Percentiles rank a stretch among this genome's conserved stretches.
Evolutionary conservation across 2,113 vertebrate species (phyloP).

Genomic region (Chaetodon auriga): DNA sequence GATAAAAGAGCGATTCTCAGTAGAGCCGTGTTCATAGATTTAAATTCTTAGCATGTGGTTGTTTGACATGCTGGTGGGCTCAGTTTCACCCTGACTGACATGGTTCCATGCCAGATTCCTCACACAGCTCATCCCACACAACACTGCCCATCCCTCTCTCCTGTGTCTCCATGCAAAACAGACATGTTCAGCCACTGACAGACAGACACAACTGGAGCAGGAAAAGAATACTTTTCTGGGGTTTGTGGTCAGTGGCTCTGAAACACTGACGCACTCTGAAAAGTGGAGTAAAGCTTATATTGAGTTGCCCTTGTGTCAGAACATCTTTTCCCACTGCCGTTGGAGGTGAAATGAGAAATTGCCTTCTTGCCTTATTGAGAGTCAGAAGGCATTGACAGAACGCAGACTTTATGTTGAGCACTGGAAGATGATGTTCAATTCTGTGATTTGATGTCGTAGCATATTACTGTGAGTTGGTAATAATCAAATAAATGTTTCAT

Average conservation of each 20-base stretch:
- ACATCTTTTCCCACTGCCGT: slow-evolving; percentile 20
- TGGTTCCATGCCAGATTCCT: slow-evolving; percentile 38
- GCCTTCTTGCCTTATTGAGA: slow-evolving; percentile 23
- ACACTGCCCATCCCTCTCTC: slow-evolving; percentile 58
- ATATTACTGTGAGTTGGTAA: neutral
- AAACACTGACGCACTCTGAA: slow-evolving; percentile 8
- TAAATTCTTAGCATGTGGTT: slow-evolving; percentile 46
- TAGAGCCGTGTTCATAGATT: slow-evolving; percentile 27
- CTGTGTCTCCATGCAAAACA: slow-evolving; percentile 55
- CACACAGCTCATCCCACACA: slow-evolving; percentile 65
- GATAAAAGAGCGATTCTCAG: slow-evolving; percentile 17
- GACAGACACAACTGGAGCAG: slow-evolving; percentile 38
- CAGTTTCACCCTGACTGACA: slow-evolving; percentile 54
- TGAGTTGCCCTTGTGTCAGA: slow-evolving; percentile 28
- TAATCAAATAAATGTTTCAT: neutral
- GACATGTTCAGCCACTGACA: slow-evolving; percentile 42
- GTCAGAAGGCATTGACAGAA: slow-evolving; percentile 5
- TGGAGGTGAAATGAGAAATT: slow-evolving; percentile 34
- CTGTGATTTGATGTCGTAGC: slow-evolving; percentile 11
- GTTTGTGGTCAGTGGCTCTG: slow-evolving; percentile 14
- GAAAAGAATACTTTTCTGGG: slow-evolving; percentile 14
- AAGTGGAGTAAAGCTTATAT: slow-evolving; percentile 29
- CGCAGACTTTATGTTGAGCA: neutral
- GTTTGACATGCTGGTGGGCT: slow-evolving; percentile 53
- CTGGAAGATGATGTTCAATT: neutral